A percentile compares a stretch with the other conserved stretches of the same genome.
phyloP scores from a whole-genome alignment of 92 coral and sea anemone species.

The Pocillopora meandrina region DNA sequence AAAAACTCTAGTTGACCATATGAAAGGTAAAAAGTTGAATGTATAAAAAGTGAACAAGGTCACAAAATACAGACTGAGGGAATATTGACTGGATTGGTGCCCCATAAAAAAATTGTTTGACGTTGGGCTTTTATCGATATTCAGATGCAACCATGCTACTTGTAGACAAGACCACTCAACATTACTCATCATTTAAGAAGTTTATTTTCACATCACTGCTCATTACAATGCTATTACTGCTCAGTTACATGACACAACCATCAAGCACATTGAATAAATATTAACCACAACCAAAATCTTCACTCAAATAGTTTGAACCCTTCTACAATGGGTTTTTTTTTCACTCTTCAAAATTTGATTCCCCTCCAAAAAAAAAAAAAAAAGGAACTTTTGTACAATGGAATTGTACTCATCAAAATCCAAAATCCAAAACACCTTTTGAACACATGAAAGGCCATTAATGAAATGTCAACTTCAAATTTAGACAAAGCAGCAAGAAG shows the following conservation, averaged over 20 bases:
- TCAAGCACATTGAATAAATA: not conserved
- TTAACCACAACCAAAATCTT: too few species aligned
- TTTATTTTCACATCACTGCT: constrained; percentile 6
- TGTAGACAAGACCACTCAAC: not conserved
- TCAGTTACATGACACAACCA: not conserved
- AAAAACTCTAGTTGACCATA: too few species aligned
- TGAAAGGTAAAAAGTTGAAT: too few species aligned
- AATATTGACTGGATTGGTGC: not conserved
- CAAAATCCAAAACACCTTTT: not conserved
- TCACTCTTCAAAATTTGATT: too few species aligned
- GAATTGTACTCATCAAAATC: not conserved
- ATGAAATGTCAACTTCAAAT: constrained; percentile 6
- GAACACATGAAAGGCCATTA: not conserved
- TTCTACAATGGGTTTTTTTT: too few species aligned
- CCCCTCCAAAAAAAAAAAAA: too few species aligned
- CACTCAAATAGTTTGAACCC: too few species aligned
- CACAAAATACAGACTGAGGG: not conserved
- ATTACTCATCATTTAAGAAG: not conserved
- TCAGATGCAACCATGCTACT: not conserved
- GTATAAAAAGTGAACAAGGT: too few species aligned
- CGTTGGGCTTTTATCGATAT: not conserved
- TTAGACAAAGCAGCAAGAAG: not conserved
- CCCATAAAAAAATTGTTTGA: not conserved
- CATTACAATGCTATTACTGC: not conserved
- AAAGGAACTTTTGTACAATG: not conserved